Base-by-base conservation (phyloP, 1,140 invertebrate genomes). In the Drosophila arawakana region DNA sequence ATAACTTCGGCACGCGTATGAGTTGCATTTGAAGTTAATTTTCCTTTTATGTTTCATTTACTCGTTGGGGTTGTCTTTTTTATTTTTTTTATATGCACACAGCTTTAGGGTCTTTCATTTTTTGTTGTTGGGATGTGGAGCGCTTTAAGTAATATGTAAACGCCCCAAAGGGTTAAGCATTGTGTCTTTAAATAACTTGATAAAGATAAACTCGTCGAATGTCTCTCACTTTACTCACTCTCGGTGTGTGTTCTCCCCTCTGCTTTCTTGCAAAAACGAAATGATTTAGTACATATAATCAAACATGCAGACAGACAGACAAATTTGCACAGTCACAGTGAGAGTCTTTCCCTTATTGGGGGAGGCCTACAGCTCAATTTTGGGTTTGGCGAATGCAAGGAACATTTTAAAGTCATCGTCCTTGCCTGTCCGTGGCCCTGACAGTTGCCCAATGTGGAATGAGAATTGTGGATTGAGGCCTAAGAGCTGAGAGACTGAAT, bases 251-350 rank as follows among this genome's bases (percentile, higher is more conserved):
- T 25, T 25, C 4, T 25, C 39, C 34, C 18, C 65, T 13, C 34
- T 6, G n/a, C 21, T 44, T 46, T 37, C 60, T 47, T 58, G 39
- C 78, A 69, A 84, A 76, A 84, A 73, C 65, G 83, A 86, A 73
- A 84, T 86, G 82, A 86, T 86, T 88, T 86, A 81, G 73, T 90
- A 71, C 72, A 67, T 70, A 82, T 86, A 81, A 85, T 85, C 82
- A 85, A 85, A 86, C 83, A 86, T 88, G 83, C 74, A 82, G 81
- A 82, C 85, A 86, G 76, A 85, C 71, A 76, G 68, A 80, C 78
- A 73, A 81, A 85, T 85, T 85, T 89, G 85, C 84, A 90, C 80
- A 90, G 81, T 90, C 84, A 89, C 76, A 61, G 66, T 66, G 47
- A 7, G 34, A 34, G 15, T 52, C n/a, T 7, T 7, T 18, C 21